These are phyloP conservation scores for Atherix ibis DNA, from an alignment of 2,888 invertebrate species.

Conservation along the genomic window DNA sequence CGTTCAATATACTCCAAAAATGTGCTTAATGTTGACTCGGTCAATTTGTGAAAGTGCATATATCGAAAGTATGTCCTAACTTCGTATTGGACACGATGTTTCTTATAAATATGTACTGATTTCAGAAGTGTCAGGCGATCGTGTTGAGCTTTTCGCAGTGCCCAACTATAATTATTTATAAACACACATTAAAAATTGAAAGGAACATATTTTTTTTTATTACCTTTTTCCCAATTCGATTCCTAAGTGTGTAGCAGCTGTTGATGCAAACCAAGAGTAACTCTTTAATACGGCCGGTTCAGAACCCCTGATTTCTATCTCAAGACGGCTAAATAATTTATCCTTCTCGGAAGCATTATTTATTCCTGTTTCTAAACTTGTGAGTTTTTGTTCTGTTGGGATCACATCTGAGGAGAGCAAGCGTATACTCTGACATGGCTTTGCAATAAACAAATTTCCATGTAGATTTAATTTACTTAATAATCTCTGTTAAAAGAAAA, in stretches of 20 bases:
- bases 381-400: background rate
- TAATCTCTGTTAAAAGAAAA: too few relatives aligned
- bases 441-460: too few relatives aligned
- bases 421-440: too few relatives aligned
- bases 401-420: background rate
- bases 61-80: constrained; percentile 80
- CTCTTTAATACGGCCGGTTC: constrained; percentile 79
- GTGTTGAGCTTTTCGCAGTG: constrained; percentile 53
- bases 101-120: constrained; percentile 80
- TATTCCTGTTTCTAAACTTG: background rate
- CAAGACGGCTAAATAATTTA: constrained; percentile 65
- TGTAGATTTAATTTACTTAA: too few relatives aligned
- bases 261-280: constrained; percentile 69
- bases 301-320: constrained; percentile 73
- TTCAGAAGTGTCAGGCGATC: constrained; percentile 68
- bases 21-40: constrained; percentile 91
- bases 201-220: background rate
- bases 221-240: constrained; percentile 58
- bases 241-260: constrained; percentile 66
- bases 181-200: constrained; percentile 8
- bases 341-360: constrained; percentile 30
- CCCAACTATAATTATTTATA: constrained; percentile 44
- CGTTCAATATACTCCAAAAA: constrained; percentile 90
- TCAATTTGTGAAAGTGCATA: constrained; percentile 66
- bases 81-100: constrained; percentile 92